Evolutionary conservation across 2,797 vertebrate genomes (phyloP), one percentile per base, ranked within the genome.

Genomic region (Linurgus olivaceus): DNA sequence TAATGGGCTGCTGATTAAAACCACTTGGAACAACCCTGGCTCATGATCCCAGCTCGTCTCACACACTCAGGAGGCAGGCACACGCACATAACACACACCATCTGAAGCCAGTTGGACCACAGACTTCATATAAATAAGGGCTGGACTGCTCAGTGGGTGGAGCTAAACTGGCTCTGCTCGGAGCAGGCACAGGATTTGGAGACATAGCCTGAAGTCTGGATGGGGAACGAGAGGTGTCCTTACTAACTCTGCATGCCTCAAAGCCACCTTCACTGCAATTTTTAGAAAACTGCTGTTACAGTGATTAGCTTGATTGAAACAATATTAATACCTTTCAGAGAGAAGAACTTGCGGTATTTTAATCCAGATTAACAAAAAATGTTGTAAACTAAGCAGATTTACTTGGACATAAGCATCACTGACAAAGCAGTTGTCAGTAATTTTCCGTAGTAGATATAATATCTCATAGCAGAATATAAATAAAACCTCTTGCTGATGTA

Each of bases 1-100:
- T 96, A 95, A 95, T 72, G 93, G 96, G 76, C 51, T 92, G 97
- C 96, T 97, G 97, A 97, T 98, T 97, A 97, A 97, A 98, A 97
- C 96, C 98, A 96, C 95, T 97, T 91, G 79, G 96, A 97, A 96
- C 87, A 94, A 93, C 81, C 81, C 96, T 97, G 97, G 97, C 97
- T 97, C 88, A 97, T 96, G 97, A 97, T 97, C 97, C 93, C 89
- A 66, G 88, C 91, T 95, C 54, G 96, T 96, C 96, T 97, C 96
- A 58, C 90, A 45, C 95, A 89, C 94, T 71, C 95, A 55, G 83
- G 86, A 96, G 93, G 95, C 87, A 94, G 83, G 86, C 96, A 94
- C 95, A 67, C 80, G 62, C 93, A 91, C 94, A 93, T 95, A 96
- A 95, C 92, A 94, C 94, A 90, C 96, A 20, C 93, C 96, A 59